Conservation (phyloP, 2,113 vertebrate genomes). For the Eclectus roratus region DNA sequence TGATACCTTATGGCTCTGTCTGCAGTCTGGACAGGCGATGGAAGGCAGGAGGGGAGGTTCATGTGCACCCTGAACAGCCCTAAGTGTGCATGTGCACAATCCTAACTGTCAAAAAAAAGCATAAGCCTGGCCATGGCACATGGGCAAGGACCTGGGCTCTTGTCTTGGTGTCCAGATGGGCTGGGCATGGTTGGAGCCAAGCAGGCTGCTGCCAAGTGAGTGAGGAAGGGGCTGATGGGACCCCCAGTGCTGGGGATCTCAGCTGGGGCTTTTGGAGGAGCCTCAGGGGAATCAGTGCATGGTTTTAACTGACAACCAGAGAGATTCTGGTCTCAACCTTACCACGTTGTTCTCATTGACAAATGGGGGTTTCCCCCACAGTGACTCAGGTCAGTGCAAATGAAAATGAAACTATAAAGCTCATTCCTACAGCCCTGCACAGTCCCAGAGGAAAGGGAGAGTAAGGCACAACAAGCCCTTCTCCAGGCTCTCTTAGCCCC, state of each 20-base stretch:
- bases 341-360: neutral
- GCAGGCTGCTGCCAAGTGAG: neutral
- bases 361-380: neutral
- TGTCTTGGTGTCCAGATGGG: neutral
- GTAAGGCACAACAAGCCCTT: neutral
- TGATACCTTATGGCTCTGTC: neutral
- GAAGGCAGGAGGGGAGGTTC: neutral
- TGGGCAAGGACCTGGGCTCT: neutral
- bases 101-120: neutral
- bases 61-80: neutral
- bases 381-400: neutral
- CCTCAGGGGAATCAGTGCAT: neutral
- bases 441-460: neutral
- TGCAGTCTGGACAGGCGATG: neutral
- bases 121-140: too few species aligned
- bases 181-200: neutral
- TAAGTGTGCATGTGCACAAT: neutral
- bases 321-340: neutral
- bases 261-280: neutral
- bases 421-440: neutral
- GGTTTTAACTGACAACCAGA: neutral
- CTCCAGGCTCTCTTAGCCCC: fast-evolving
- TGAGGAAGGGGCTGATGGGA: neutral
- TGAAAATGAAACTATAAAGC: neutral
- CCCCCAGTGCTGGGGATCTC: neutral